Percentiles rank a stretch among this genome's conserved stretches.
phyloP scores from a whole-genome alignment of 2,888 invertebrate genomes.

The Dascillus cervinus region DNA sequence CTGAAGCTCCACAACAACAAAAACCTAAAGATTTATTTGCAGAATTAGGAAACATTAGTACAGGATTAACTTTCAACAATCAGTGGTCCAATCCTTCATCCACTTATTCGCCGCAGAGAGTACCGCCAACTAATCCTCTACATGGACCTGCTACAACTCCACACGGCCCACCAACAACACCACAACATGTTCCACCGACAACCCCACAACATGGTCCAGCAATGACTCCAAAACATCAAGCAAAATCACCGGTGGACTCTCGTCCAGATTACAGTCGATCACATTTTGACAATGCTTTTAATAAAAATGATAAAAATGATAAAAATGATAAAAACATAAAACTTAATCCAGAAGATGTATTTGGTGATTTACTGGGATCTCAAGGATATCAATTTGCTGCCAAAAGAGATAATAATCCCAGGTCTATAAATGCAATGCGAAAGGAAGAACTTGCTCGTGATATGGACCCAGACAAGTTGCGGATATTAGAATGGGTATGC shows the following conservation, averaged over 20 bases:
- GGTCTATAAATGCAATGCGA: conserved; percentile 88
- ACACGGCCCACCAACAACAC: conserved; percentile 38
- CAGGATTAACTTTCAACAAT: conserved; percentile 36
- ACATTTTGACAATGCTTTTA: conserved; percentile 53
- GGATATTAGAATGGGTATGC: conserved; percentile 71
- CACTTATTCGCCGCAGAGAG: conserved; percentile 19
- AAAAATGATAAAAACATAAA: conserved; percentile 27
- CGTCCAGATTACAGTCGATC: conserved; percentile 57
- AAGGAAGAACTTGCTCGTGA: conserved; percentile 77
- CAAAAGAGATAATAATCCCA: conserved; percentile 66
- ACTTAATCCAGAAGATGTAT: conserved; percentile 61
- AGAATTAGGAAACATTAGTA: conserved; percentile 49
- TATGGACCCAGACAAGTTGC: conserved; percentile 88
- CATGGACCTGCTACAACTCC: conserved; percentile 19
- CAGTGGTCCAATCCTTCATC: conserved; percentile 12
- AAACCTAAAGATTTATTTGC: conserved; percentile 63
- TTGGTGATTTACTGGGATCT: conserved; percentile 84
- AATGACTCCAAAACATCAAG: conserved; percentile 40
- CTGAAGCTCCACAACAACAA: conserved; percentile 46
- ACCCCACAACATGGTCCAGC: conserved; percentile 2
- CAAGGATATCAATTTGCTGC: conserved; percentile 80
- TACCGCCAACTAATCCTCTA: conserved; percentile 30
- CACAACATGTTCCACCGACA: conserved; percentile 25
- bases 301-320: conserved; percentile 19
- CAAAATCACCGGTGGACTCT: conserved; percentile 37